These are phyloP conservation scores for Serripes groenlandicus DNA, from an alignment of 2,888 invertebrate genomes.

Conservation along the genomic window DNA sequence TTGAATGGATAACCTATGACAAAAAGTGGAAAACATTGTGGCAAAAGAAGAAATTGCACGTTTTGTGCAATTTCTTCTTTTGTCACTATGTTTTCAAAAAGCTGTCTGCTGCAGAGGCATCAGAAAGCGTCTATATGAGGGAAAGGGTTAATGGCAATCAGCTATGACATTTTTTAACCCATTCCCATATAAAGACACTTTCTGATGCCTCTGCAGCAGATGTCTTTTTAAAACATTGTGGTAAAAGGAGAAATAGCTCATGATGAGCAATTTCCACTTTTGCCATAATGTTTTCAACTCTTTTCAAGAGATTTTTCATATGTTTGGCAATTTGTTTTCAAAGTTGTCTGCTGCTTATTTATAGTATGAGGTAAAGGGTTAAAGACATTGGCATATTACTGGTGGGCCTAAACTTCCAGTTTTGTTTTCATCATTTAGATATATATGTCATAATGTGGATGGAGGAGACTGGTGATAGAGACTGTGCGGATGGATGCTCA, in stretches of 20 bases:
- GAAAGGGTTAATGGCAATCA: not conserved
- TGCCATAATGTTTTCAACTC: not conserved
- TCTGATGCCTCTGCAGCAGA: not conserved
- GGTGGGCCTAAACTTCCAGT: too few relatives aligned
- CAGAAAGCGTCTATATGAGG: not conserved
- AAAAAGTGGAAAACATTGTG: not conserved
- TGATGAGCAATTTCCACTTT: not conserved
- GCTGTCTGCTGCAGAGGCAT: not conserved
- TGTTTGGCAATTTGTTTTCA: too few relatives aligned
- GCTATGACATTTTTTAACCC: not conserved
- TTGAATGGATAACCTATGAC: too few relatives aligned
- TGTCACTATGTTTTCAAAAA: not conserved
- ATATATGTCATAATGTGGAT: too few relatives aligned
- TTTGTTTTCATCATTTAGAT: too few relatives aligned
- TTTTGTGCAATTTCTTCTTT: not conserved
- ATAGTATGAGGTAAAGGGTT: too few relatives aligned
- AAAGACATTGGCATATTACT: too few relatives aligned
- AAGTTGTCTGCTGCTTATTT: too few relatives aligned
- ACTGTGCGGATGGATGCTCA: too few relatives aligned
- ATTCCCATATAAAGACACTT: not conserved
- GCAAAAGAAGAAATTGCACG: not conserved
- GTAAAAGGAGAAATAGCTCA: not conserved
- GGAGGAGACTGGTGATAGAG: too few relatives aligned
- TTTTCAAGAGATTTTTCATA: not conserved
- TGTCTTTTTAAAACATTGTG: not conserved